Conservation (phyloP, 2,888 invertebrate species). For the Caenorhabditis sinica region DNA sequence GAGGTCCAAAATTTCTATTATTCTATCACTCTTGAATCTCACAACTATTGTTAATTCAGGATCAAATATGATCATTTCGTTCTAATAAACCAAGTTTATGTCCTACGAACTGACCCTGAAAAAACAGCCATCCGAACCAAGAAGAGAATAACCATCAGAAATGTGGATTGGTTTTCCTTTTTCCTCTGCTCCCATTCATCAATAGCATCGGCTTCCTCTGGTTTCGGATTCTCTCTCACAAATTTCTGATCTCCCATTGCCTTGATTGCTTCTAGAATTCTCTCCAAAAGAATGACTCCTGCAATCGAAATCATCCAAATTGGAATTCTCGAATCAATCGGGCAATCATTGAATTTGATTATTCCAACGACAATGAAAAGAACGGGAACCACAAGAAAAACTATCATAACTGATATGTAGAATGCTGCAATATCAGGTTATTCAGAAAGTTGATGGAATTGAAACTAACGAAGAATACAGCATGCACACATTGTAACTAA, state of each 20-base stretch:
- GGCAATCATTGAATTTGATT: conserved; percentile 13
- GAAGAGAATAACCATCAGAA: neutral
- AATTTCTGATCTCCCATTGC: conserved; percentile 4
- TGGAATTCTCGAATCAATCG: conserved; percentile 15
- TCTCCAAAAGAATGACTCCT: conserved; percentile 14
- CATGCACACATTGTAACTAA: conserved; percentile 10
- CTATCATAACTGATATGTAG: conserved; percentile 8
- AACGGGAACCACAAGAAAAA: conserved; percentile 12
- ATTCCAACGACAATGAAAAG: conserved; percentile 23
- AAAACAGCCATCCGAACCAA: neutral
- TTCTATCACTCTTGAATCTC: too few species aligned
- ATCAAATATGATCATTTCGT: too few species aligned
- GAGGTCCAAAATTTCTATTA: neutral
- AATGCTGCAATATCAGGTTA: neutral
- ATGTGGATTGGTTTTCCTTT: conserved; percentile 9
- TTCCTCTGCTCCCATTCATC: conserved; percentile 1
- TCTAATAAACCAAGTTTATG: neutral
- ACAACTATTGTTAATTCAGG: too few species aligned
- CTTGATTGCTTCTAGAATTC: conserved; percentile 11
- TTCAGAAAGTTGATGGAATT: neutral
- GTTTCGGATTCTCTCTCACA: conserved; percentile 4
- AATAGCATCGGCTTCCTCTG: conserved; percentile 1
- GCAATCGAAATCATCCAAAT: conserved; percentile 40
- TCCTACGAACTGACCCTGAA: neutral
- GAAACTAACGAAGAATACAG: conserved; percentile 31